A percentile compares a stretch with the other conserved stretches of the same genome.
Conservation (phyloP, 2,797 vertebrate genomes). For the Tadarida brasiliensis region DNA sequence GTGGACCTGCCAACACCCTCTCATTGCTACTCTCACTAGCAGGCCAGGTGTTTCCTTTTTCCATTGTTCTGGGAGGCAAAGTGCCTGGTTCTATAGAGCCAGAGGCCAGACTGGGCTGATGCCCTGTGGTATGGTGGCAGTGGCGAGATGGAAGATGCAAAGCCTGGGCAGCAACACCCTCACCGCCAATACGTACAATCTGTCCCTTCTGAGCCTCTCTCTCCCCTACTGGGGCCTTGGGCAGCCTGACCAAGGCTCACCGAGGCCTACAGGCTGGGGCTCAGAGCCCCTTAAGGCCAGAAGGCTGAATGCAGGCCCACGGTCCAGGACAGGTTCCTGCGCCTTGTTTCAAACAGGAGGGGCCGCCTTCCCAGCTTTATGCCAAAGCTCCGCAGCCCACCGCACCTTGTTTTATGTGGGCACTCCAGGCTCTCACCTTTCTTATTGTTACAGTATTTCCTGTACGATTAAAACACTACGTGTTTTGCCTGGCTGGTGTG, state of each 20-base stretch:
- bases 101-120: not conserved
- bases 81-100: not conserved
- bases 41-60: not conserved
- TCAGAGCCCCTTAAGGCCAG: not conserved
- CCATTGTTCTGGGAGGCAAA: not conserved
- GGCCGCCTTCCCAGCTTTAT: not conserved
- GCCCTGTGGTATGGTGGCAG: not conserved
- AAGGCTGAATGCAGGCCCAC: too few species aligned
- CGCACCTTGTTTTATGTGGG: not conserved
- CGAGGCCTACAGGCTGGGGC: not conserved
- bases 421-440: not conserved
- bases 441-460: not conserved
- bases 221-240: not conserved
- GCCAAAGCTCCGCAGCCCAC: not conserved
- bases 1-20: not conserved
- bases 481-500: not conserved
- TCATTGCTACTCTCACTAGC: not conserved
- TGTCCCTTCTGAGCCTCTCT: not conserved
- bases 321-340: not conserved
- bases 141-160: not conserved
- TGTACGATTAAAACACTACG: constrained; percentile 51
- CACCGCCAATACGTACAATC: not conserved
- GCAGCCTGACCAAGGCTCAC: not conserved
- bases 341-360: not conserved
- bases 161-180: too few species aligned